Evolutionary conservation across 2,113 vertebrate genomes (phyloP).

Genomic region (Sander vitreus): DNA sequence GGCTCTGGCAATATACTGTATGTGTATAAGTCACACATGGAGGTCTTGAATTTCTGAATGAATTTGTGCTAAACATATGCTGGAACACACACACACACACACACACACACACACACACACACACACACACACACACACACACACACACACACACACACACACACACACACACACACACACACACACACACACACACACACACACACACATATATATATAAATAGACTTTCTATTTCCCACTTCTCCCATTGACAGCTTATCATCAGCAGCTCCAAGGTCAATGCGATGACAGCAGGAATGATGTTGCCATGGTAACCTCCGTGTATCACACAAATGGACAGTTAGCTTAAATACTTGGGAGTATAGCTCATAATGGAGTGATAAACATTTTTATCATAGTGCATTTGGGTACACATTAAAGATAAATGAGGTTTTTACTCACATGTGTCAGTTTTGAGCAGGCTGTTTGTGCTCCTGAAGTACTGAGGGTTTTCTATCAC

Average conservation of each 20-base stretch:
- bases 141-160: constrained; percentile 1
- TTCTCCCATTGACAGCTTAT: constrained; percentile 35
- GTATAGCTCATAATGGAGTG: background rate
- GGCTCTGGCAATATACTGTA: background rate
- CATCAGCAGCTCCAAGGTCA: constrained; percentile 54
- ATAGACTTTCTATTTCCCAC: constrained; percentile 31
- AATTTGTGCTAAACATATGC: constrained; percentile 14
- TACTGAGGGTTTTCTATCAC: constrained; percentile 98
- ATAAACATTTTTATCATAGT: background rate
- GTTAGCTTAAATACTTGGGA: background rate
- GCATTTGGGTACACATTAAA: background rate
- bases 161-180: background rate
- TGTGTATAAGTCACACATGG: constrained; percentile 6
- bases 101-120: background rate
- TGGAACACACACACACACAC: background rate
- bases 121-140: background rate
- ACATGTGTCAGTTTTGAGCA: constrained; percentile 96
- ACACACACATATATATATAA: constrained; percentile 5
- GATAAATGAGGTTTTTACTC: constrained; percentile 69
- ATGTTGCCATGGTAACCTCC: constrained; percentile 46
- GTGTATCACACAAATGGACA: background rate
- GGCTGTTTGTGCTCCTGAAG: constrained; percentile 94
- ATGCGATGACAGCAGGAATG: constrained; percentile 46
- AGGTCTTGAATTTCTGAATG: constrained; percentile 36
- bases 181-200: background rate